A percentile compares a stretch with the other conserved stretches of the same genome.
Evolutionary conservation across 2,888 invertebrate species (phyloP).

Genomic region (Philaethria dido): DNA sequence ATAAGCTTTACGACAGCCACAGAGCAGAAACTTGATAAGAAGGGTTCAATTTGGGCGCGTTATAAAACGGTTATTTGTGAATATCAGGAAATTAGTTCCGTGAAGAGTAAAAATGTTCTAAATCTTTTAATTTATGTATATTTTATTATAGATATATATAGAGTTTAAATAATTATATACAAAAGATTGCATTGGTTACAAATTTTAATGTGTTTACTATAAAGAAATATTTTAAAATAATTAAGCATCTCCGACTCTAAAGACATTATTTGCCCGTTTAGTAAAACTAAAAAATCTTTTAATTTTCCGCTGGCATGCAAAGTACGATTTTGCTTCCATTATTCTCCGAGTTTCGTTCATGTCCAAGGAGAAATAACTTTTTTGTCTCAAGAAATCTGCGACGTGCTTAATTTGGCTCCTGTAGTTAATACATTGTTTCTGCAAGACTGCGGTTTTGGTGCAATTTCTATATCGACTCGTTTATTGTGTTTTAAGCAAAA

Average conservation of each 20-base stretch:
- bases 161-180: too few relatives aligned
- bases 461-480: conserved; percentile 65
- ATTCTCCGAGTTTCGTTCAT: conserved; percentile 72
- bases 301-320: conserved; percentile 78
- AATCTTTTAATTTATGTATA: too few relatives aligned
- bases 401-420: conserved; percentile 66
- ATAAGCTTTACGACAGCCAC: background rate
- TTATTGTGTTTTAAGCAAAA: conserved; percentile 48
- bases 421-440: conserved; percentile 66
- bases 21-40: too few relatives aligned
- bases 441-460: conserved; percentile 69
- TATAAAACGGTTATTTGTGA: too few relatives aligned
- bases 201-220: too few relatives aligned
- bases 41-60: too few relatives aligned
- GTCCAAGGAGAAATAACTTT: conserved; percentile 75
- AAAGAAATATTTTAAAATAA: too few relatives aligned
- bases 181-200: too few relatives aligned
- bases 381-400: conserved; percentile 75
- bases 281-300: conserved; percentile 66
- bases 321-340: conserved; percentile 70
- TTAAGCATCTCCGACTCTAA: conserved; percentile 50
- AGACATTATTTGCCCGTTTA: conserved; percentile 57
- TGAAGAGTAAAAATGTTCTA: too few relatives aligned
- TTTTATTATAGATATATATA: too few relatives aligned
- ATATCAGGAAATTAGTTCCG: too few relatives aligned